These are phyloP conservation scores for Temnothorax unifasciatus DNA, from an alignment of 2,888 invertebrate genomes.

Conservation along the genomic window DNA sequence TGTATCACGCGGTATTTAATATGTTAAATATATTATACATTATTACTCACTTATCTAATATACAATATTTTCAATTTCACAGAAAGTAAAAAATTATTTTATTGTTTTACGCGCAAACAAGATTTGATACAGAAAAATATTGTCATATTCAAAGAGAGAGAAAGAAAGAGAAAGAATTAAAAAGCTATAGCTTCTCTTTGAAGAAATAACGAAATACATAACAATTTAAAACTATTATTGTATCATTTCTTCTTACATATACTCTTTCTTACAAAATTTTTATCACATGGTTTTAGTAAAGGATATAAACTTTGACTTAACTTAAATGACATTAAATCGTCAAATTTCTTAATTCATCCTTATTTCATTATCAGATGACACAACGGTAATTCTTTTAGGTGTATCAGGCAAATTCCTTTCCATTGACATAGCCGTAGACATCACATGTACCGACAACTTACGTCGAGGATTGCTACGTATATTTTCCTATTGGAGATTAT, in stretches of 20 bases:
- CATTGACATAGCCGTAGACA: no score
- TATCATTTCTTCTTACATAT: no score
- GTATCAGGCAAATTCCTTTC: slow-evolving; percentile 21
- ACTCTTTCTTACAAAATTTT: no score
- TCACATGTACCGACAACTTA: no score
- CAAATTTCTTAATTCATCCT: slow-evolving; percentile 89
- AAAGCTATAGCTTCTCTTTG: no score
- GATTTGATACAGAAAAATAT: not conserved
- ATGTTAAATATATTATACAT: not conserved
- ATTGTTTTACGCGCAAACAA: not conserved
- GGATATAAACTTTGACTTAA: slow-evolving; percentile 93
- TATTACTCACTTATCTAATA: not conserved
- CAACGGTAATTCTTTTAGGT: slow-evolving; percentile 32
- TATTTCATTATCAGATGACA: slow-evolving; percentile 4
- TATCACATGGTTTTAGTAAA: slow-evolving; percentile 87
- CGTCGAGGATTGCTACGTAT: no score
- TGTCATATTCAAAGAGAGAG: not conserved
- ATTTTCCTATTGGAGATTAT: no score
- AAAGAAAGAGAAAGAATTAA: no score
- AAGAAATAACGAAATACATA: not conserved
- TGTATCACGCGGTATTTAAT: not conserved
- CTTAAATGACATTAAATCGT: slow-evolving; percentile 94
- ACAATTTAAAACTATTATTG: no score
- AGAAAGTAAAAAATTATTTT: not conserved
- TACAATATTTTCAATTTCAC: not conserved